Percentiles rank a stretch among this genome's conserved stretches.
Evolutionary conservation across 2,888 invertebrate species (phyloP).

Genomic region (Cyaniris semiargus): DNA sequence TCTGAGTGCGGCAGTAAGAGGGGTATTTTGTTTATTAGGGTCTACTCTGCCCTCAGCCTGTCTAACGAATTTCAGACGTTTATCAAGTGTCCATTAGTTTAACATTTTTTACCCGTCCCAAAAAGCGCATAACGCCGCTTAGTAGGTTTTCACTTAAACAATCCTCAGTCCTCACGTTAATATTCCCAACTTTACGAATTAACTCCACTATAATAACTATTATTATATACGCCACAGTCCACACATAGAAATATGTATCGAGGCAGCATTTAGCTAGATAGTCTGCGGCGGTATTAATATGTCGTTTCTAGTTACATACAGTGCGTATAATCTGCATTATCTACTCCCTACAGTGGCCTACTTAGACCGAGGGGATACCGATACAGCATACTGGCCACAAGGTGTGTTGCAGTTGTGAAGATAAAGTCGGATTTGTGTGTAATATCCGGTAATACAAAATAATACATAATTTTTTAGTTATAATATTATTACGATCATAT

Average conservation of each 20-base stretch:
- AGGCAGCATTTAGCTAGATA: neutral
- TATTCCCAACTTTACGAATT: too few species aligned
- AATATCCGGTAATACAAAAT: slow-evolving; percentile 14
- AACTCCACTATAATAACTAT: too few species aligned
- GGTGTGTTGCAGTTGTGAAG: slow-evolving; percentile 36
- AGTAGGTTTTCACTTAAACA: too few species aligned
- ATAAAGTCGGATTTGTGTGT: neutral
- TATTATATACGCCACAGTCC: neutral
- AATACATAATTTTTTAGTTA: neutral
- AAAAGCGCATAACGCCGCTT: too few species aligned
- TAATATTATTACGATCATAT: too few species aligned
- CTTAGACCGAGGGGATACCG: slow-evolving; percentile 43
- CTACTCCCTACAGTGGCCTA: slow-evolving; percentile 43
- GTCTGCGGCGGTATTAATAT: slow-evolving; percentile 39
- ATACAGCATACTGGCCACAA: slow-evolving; percentile 42
- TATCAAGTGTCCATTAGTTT: too few species aligned
- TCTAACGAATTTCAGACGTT: too few species aligned
- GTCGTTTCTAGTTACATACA: slow-evolving; percentile 41
- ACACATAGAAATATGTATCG: neutral
- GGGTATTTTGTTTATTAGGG: too few species aligned
- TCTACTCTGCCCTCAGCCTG: too few species aligned
- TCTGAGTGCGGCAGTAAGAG: too few species aligned
- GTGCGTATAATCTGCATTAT: slow-evolving; percentile 41
- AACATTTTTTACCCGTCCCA: too few species aligned
- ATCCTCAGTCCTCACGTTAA: too few species aligned